Evolutionary conservation across 2,888 invertebrate species (phyloP).

Genomic region (Acronicta aceris): DNA sequence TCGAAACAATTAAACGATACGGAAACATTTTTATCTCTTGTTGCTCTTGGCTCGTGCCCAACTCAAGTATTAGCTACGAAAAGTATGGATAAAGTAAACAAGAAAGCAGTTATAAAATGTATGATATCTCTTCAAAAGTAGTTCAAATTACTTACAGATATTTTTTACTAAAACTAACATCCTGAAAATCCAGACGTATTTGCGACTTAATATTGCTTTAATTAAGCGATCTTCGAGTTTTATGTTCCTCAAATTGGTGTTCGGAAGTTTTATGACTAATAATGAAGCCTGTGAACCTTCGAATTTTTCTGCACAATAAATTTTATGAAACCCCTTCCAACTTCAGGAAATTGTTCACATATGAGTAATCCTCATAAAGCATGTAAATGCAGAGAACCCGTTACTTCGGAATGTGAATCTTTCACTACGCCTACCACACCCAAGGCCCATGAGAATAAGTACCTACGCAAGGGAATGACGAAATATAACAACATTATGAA

Average conservation of each 20-base stretch:
- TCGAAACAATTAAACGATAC: constrained; percentile 43
- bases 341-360: constrained; percentile 22
- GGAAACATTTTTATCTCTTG: constrained; percentile 38
- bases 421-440: background rate
- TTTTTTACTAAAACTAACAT: constrained; percentile 51
- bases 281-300: constrained; percentile 17
- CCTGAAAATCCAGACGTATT: constrained; percentile 50
- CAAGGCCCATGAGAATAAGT: constrained; percentile 2
- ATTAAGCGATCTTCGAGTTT: constrained; percentile 51
- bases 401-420: constrained; percentile 14
- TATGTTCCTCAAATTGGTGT: constrained; percentile 41
- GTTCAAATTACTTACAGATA: constrained; percentile 24
- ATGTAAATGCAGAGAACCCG: constrained; percentile 15
- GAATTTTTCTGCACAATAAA: constrained; percentile 1
- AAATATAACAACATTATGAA: background rate
- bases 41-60: constrained; percentile 49
- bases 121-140: constrained; percentile 31
- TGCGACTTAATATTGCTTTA: constrained; percentile 38
- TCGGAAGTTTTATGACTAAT: constrained; percentile 48
- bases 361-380: constrained; percentile 26
- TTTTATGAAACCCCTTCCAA: constrained; percentile 3
- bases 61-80: constrained; percentile 31
- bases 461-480: background rate
- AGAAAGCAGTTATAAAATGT: constrained; percentile 18
- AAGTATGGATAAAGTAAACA: constrained; percentile 39